phyloP scores from a whole-genome alignment of 2,113 vertebrate genomes.

The Antennarius striatus region DNA sequence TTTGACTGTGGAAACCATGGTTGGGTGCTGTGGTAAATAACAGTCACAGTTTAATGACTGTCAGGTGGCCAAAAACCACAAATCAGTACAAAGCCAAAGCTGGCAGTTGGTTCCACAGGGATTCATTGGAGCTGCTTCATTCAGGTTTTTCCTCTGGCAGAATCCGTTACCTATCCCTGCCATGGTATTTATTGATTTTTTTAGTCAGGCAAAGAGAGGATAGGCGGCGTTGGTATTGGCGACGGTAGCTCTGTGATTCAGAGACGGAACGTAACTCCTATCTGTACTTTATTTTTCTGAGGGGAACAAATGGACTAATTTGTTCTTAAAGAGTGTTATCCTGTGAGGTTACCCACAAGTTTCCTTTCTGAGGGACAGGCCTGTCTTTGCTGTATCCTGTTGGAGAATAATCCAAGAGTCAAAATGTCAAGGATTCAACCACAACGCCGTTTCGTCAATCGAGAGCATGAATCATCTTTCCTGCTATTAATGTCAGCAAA shows the following conservation, averaged over 20 bases:
- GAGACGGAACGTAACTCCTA: constrained; percentile 6
- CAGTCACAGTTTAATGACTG: constrained; percentile 42
- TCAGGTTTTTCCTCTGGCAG: constrained; percentile 1
- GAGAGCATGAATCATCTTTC: constrained; percentile 49
- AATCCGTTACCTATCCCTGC: neutral
- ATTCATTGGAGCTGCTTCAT: constrained; percentile 2
- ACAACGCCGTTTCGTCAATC: constrained; percentile 18
- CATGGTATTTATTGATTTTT: neutral
- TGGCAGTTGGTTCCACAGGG: constrained; percentile 20
- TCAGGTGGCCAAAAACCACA: constrained; percentile 40
- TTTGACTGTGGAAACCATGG: constrained; percentile 26
- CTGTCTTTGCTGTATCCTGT: constrained; percentile 16
- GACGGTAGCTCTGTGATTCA: neutral
- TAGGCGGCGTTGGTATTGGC: neutral
- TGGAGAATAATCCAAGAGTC: constrained; percentile 37
- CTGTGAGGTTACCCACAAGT: constrained; percentile 39
- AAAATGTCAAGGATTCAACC: constrained; percentile 41
- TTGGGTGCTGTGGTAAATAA: constrained; percentile 37
- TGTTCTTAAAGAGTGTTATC: constrained; percentile 18
- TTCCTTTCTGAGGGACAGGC: constrained; percentile 34
- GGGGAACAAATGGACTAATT: constrained; percentile 29
- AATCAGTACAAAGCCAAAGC: constrained; percentile 40
- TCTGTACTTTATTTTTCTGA: constrained; percentile 35
- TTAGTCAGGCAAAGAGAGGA: neutral
- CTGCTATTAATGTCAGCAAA: constrained; percentile 2